Conservation (phyloP, 2,113 vertebrate species). For the Lepus americanus region DNA sequence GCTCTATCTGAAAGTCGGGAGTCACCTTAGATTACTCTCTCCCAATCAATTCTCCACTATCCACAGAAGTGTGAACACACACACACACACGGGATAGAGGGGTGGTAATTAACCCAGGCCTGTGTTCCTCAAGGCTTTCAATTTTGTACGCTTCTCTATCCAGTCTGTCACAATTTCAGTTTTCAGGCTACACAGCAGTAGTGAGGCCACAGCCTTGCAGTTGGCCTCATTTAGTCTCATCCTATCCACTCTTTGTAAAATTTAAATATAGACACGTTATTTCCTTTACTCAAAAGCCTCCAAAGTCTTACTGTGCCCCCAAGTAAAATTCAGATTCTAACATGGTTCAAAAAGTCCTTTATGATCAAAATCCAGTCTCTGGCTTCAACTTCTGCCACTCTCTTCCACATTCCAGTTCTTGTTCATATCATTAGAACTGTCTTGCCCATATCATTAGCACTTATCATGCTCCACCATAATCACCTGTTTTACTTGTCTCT, state of each 20-base stretch:
- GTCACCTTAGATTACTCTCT: neutral
- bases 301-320: conserved; percentile 7
- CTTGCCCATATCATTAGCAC: neutral
- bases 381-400: conserved; percentile 19
- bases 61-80: neutral
- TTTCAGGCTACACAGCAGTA: neutral
- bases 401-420: neutral
- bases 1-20: neutral
- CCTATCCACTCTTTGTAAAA: conserved; percentile 10
- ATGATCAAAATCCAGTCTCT: conserved; percentile 21
- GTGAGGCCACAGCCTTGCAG: neutral
- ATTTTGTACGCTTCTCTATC: neutral
- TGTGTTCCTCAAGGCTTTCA: conserved; percentile 20
- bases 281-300: conserved; percentile 26
- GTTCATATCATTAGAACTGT: neutral
- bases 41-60: neutral
- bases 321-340: conserved; percentile 28
- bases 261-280: neutral
- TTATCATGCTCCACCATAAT: neutral
- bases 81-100: neutral
- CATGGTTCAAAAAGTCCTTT: neutral
- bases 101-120: neutral
- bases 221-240: neutral
- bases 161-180: neutral
- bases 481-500: neutral